Percentiles rank a stretch among this genome's conserved stretches.
phyloP scores from a whole-genome alignment of 2,797 vertebrate genomes.

The Phoeniculus purpureus region DNA sequence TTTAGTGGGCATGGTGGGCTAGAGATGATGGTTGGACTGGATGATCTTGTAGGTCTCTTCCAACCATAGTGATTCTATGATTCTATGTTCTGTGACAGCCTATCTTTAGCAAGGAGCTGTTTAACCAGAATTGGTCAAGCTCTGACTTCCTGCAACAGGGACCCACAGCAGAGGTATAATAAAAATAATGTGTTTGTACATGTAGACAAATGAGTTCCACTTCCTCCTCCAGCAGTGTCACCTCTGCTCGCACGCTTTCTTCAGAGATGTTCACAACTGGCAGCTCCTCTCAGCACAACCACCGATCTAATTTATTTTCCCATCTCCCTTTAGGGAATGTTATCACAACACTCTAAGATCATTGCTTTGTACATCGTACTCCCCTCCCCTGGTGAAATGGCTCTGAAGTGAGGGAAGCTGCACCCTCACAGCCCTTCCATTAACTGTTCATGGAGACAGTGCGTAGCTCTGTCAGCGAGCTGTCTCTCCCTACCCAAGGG shows the following conservation, averaged over 20 bases:
- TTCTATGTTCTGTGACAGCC: background rate
- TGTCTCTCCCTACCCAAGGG: conserved; percentile 34
- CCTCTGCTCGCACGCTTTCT: background rate
- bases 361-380: conserved; percentile 49
- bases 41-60: too few species aligned
- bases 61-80: too few species aligned
- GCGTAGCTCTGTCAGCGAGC: background rate
- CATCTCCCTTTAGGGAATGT: conserved; percentile 59
- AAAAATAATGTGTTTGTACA: conserved; percentile 42
- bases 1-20: too few species aligned
- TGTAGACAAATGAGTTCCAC: conserved; percentile 20
- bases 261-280: conserved; percentile 57
- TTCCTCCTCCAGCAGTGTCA: conserved; percentile 20
- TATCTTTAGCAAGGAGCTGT: background rate
- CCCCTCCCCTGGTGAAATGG: conserved; percentile 50
- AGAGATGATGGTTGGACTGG: too few species aligned
- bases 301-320: conserved; percentile 70
- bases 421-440: conserved; percentile 8
- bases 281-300: conserved; percentile 51
- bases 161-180: background rate
- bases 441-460: conserved; percentile 57
- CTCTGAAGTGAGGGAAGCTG: conserved; percentile 48
- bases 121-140: conserved; percentile 13
- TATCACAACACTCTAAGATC: conserved; percentile 62
- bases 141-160: background rate